Conservation (phyloP, 2,797 vertebrate genomes). For the Acanthopagrus latus region DNA sequence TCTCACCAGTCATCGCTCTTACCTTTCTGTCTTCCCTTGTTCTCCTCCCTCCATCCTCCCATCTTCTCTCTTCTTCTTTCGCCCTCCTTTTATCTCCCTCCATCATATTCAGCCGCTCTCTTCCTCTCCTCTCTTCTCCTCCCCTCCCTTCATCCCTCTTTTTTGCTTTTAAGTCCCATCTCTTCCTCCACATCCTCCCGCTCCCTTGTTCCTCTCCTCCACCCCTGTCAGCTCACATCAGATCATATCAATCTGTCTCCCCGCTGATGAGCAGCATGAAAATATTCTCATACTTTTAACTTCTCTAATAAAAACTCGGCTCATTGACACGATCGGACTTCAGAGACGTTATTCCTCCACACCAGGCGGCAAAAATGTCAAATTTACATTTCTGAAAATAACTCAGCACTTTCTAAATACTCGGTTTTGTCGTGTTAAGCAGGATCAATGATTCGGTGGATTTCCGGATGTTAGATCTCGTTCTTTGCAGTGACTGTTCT, state of each 20-base stretch:
- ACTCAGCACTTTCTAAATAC: neutral
- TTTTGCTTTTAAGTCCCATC: slow-evolving; percentile 40
- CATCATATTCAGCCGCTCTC: slow-evolving; percentile 32
- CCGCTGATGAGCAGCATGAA: slow-evolving; percentile 24
- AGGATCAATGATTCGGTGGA: neutral
- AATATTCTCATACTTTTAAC: slow-evolving; percentile 14
- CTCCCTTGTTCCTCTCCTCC: slow-evolving; percentile 9
- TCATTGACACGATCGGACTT: neutral
- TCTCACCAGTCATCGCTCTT: neutral
- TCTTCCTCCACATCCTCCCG: neutral
- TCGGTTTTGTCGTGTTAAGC: neutral
- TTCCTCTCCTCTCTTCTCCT: slow-evolving; percentile 33
- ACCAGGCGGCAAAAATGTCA: too few species aligned
- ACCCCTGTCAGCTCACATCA: slow-evolving; percentile 49
- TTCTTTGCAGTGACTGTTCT: neutral
- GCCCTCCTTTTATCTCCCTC: slow-evolving; percentile 13
- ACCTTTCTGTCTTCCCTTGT: neutral
- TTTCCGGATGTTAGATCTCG: neutral
- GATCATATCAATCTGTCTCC: slow-evolving; percentile 68
- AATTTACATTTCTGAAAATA: neutral
- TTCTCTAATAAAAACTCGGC: neutral
- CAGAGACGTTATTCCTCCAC: neutral
- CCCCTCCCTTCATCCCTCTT: slow-evolving; percentile 33
- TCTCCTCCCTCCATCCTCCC: slow-evolving; percentile 1
- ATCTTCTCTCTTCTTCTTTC: slow-evolving; percentile 29